phyloP scores from a whole-genome alignment of 2,113 vertebrate species.

The Sula dactylatra region DNA sequence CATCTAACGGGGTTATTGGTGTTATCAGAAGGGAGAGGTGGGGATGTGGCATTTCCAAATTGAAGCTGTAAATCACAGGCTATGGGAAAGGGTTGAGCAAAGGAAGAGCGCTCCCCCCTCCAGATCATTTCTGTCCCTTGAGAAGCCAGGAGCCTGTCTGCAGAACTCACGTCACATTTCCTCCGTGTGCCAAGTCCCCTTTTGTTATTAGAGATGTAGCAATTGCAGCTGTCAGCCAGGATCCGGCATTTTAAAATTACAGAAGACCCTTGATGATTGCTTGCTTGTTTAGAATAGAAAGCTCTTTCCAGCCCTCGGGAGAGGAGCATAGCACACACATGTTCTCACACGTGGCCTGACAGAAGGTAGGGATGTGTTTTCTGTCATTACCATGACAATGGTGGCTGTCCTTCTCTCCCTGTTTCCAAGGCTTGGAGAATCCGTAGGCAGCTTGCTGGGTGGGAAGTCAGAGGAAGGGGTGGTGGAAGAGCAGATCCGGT shows the following conservation, averaged over 20 bases:
- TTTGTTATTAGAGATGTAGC: background rate
- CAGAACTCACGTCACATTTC: background rate
- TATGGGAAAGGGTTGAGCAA: background rate
- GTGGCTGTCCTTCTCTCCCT: background rate
- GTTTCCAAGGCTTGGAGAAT: background rate
- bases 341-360: conserved; percentile 16
- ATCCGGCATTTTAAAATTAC: background rate
- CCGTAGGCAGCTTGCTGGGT: background rate
- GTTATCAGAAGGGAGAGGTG: background rate
- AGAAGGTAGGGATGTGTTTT: conserved; percentile 9
- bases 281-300: background rate
- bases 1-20: background rate
- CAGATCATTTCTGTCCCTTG: background rate
- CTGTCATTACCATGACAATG: conserved; percentile 27
- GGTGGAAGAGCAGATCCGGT: background rate
- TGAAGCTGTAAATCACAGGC: background rate
- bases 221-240: background rate
- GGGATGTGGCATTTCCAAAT: background rate
- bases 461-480: background rate
- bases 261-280: background rate
- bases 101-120: background rate
- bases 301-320: background rate
- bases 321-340: background rate
- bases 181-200: background rate
- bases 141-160: background rate